phyloP scores from a whole-genome alignment of 2,113 vertebrate species.

The Elanoides forficatus region DNA sequence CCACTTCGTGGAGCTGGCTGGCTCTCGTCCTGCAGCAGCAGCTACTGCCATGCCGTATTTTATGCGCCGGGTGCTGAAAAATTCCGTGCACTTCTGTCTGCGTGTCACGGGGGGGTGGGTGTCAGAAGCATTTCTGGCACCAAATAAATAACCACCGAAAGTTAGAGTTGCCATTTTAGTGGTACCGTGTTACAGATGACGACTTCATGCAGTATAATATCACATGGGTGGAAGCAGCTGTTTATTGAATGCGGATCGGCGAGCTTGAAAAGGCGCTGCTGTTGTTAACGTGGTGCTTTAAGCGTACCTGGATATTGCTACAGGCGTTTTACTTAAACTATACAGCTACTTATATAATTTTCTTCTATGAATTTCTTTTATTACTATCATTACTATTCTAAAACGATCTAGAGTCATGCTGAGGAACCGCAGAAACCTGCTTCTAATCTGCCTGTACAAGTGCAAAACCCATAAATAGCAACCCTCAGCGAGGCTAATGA shows the following conservation, averaged over 20 bases:
- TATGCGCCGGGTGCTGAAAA: not conserved
- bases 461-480: not conserved
- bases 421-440: not conserved
- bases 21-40: not conserved
- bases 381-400: not conserved
- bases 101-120: accelerated
- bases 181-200: not conserved
- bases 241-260: not conserved
- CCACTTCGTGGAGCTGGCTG: not conserved
- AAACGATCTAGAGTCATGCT: not conserved
- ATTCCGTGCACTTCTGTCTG: not conserved
- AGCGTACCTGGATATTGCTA: not conserved
- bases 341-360: not conserved
- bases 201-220: not conserved
- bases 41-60: accelerated
- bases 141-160: not conserved
- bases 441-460: not conserved
- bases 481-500: not conserved
- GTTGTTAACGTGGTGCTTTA: not conserved
- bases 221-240: not conserved
- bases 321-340: not conserved
- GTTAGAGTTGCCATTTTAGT: not conserved
- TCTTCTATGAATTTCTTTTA: not conserved
- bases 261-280: not conserved
- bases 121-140: not conserved